Percentiles rank a stretch among this genome's conserved stretches.
Conservation (phyloP, 2,888 invertebrate species). For the Torymus tubicola region DNA sequence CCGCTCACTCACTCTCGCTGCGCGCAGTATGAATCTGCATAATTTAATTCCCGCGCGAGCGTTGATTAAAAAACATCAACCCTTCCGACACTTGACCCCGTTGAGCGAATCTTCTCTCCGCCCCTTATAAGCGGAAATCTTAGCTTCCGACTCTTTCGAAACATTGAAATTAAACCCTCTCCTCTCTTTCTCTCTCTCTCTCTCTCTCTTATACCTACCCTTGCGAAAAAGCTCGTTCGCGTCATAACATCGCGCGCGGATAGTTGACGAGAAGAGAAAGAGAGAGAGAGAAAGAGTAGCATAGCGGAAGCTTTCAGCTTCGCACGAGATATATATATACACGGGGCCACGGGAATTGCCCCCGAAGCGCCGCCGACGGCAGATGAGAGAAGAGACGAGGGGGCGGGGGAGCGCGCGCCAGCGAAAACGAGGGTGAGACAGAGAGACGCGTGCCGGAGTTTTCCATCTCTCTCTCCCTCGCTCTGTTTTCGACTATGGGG, state of each 20-base stretch:
- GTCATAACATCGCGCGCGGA: background rate
- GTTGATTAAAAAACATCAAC: conserved; percentile 66
- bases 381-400: conserved; percentile 1
- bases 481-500: conserved; percentile 46
- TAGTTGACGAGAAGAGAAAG: background rate
- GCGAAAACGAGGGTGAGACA: conserved; percentile 36
- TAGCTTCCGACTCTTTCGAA: conserved; percentile 17
- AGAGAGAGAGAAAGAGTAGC: background rate
- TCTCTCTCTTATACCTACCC: background rate
- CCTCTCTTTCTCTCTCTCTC: background rate
- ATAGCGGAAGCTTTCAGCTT: background rate
- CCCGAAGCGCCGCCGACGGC: background rate
- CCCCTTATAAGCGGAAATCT: conserved; percentile 29
- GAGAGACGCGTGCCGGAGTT: conserved; percentile 19
- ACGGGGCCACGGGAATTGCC: conserved; percentile 31
- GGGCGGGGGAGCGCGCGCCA: background rate
- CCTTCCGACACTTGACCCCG: conserved; percentile 43
- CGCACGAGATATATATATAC: background rate
- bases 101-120: too few relatives aligned
- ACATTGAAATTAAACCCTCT: conserved; percentile 43
- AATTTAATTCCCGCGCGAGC: conserved; percentile 59
- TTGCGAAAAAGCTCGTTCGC: conserved; percentile 14
- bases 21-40: conserved; percentile 47
- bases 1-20: background rate
- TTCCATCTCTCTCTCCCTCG: background rate